Evolutionary conservation across 2,797 vertebrate genomes (phyloP).

Genomic region (Smutsia gigantea): DNA sequence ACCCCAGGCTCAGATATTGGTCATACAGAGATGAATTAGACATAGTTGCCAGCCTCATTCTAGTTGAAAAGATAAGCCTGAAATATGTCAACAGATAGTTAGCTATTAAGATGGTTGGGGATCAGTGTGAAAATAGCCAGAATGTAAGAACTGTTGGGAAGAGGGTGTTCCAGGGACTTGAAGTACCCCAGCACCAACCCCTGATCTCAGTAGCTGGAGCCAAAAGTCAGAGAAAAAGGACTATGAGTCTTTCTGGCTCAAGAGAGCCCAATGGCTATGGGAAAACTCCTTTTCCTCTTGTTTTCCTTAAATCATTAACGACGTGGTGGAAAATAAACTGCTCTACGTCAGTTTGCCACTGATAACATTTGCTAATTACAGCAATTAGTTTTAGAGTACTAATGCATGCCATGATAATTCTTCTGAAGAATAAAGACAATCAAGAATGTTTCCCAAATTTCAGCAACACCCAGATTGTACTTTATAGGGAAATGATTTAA

Average conservation of each 20-base stretch:
- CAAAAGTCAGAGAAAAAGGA: neutral
- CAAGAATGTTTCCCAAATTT: neutral
- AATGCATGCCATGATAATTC: constrained; percentile 6
- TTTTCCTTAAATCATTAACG: neutral
- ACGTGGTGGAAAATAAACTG: constrained; percentile 55
- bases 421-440: constrained; percentile 34
- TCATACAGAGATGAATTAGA: neutral
- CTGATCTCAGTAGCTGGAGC: neutral
- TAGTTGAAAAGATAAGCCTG: neutral
- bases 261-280: neutral
- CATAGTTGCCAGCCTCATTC: neutral
- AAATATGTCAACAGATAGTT: constrained; percentile 34
- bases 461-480: neutral
- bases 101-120: neutral
- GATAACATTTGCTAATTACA: constrained; percentile 57
- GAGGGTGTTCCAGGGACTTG: neutral
- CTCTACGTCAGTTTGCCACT: constrained; percentile 42
- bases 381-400: constrained; percentile 55
- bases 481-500: neutral
- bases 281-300: neutral
- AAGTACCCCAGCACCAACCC: too few relatives aligned
- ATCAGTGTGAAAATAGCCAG: neutral
- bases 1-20: neutral
- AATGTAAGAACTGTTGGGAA: neutral
- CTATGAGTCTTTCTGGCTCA: neutral